phyloP scores from a whole-genome alignment of 92 coral and sea anemone species.

The Epizoanthus ramosus region DNA sequence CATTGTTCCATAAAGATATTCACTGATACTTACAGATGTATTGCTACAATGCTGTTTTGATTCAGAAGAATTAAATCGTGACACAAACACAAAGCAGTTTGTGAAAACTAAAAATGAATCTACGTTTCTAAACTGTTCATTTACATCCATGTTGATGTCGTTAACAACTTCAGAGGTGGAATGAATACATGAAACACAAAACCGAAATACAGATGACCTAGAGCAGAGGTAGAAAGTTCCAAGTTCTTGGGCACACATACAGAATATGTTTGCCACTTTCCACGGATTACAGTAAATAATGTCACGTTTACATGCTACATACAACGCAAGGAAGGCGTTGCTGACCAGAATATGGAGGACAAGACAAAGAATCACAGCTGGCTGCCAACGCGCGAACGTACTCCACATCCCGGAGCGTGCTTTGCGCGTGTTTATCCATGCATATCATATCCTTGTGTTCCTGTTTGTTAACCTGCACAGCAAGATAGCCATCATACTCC shows the following conservation, averaged over 20 bases:
- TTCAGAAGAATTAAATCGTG: neutral
- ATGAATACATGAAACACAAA: slow-evolving; percentile 8
- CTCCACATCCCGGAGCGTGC: slow-evolving; percentile 62
- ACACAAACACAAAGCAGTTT: neutral
- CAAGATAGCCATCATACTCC: slow-evolving; percentile 83
- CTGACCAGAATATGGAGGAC: slow-evolving; percentile 77
- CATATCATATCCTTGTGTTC: slow-evolving; percentile 82
- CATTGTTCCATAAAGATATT: neutral
- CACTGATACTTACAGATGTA: neutral
- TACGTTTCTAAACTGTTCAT: neutral
- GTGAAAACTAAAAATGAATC: neutral
- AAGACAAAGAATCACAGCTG: slow-evolving; percentile 70
- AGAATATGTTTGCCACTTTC: slow-evolving; percentile 4
- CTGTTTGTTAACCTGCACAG: slow-evolving; percentile 74
- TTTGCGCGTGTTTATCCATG: slow-evolving; percentile 71
- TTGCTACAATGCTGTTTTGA: neutral
- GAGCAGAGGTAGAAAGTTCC: neutral
- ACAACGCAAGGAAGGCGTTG: slow-evolving; percentile 90
- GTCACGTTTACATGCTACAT: slow-evolving; percentile 63
- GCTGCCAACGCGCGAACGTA: slow-evolving; percentile 72
- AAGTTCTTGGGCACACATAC: neutral
- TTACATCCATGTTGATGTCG: neutral
- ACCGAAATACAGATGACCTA: slow-evolving; percentile 7
- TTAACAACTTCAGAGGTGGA: neutral
- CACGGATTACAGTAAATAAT: neutral